A percentile compares a stretch with the other conserved stretches of the same genome.
phyloP scores from a whole-genome alignment of 2,797 vertebrate species.

The Masticophis lateralis region DNA sequence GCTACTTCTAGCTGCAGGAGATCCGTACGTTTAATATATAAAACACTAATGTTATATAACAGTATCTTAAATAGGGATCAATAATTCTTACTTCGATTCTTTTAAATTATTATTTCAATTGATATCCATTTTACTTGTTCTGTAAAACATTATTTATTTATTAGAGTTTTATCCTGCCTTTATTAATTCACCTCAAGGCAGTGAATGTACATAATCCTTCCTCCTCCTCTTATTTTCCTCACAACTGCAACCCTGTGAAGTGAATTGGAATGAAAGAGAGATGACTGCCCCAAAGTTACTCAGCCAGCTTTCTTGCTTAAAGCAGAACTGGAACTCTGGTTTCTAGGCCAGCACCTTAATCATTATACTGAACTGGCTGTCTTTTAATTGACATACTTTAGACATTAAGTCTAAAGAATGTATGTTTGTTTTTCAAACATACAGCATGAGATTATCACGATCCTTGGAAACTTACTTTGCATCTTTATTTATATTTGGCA shows the following conservation, averaged over 20 bases:
- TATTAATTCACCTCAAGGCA: not conserved
- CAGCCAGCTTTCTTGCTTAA: not conserved
- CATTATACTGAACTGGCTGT: not conserved
- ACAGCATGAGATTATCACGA: not conserved
- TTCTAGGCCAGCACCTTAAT: not conserved
- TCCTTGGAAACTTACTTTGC: not conserved
- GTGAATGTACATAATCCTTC: not conserved
- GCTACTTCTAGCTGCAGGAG: slow-evolving; percentile 92
- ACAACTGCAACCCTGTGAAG: not conserved
- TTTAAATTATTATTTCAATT: not conserved
- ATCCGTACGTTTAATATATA: slow-evolving; percentile 81
- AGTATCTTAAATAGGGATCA: not conserved
- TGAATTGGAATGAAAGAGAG: not conserved
- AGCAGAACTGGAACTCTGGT: not conserved
- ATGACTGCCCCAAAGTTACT: not conserved
- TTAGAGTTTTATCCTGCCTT: not conserved
- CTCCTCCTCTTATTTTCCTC: not conserved
- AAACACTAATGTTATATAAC: not conserved
- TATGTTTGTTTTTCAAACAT: not conserved
- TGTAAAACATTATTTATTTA: not conserved
- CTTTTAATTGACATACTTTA: not conserved
- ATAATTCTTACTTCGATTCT: not conserved
- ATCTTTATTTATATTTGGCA: not conserved
- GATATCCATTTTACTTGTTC: not conserved
- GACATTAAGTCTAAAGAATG: not conserved